phyloP scores from a whole-genome alignment of 2,797 vertebrate species.

The Hemibagrus guttatus region DNA sequence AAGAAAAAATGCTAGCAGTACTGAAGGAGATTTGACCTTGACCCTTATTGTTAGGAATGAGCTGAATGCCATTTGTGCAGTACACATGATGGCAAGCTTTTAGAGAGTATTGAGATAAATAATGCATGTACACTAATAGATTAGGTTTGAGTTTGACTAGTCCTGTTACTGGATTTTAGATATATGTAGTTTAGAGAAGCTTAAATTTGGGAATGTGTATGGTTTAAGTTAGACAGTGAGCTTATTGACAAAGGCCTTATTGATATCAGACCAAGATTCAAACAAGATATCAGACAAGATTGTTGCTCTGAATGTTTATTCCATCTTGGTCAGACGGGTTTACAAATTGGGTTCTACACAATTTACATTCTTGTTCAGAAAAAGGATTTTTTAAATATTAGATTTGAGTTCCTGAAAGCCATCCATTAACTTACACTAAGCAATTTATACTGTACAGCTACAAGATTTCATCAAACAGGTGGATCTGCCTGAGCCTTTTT shows the following conservation, averaged over 20 bases:
- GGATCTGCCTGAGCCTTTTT: neutral
- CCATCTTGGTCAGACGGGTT: neutral
- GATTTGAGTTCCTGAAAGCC: neutral
- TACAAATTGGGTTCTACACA: neutral
- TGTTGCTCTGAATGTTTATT: neutral
- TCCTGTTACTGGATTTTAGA: neutral
- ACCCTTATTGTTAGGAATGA: neutral
- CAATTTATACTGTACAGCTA: neutral
- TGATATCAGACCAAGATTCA: neutral
- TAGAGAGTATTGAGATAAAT: neutral
- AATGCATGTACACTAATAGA: neutral
- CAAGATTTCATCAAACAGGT: neutral
- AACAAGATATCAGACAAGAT: too few species aligned
- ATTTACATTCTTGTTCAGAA: neutral
- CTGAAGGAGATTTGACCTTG: slow-evolving; percentile 30
- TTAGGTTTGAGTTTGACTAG: neutral
- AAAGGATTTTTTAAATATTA: neutral
- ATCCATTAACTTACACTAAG: neutral
- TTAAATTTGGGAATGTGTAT: neutral
- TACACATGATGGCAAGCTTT: slow-evolving; percentile 15
- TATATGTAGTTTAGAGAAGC: neutral
- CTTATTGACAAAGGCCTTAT: neutral
- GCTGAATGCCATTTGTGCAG: neutral
- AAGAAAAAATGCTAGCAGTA: neutral
- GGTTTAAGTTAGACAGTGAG: neutral